Percentiles rank a stretch among this genome's conserved stretches.
Evolutionary conservation across 2,888 invertebrate genomes (phyloP).

Genomic region (Marronus borbonicus): DNA sequence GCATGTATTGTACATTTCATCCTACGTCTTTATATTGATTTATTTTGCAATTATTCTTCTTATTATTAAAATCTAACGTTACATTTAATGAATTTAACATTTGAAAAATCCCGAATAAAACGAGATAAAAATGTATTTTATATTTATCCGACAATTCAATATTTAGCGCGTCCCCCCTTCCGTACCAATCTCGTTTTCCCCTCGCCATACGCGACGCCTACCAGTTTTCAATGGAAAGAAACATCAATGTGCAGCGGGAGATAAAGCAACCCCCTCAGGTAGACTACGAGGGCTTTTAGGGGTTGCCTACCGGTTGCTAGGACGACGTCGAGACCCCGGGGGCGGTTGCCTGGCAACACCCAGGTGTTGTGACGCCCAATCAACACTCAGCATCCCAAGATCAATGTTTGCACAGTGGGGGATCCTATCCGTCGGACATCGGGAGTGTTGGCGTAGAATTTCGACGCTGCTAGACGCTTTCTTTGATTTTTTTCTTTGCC

Average conservation of each 20-base stretch:
- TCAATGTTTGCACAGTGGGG: conserved; percentile 67
- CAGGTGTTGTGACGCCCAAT: conserved; percentile 70
- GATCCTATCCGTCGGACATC: conserved; percentile 29
- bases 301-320: conserved; percentile 55
- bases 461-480: background rate
- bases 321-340: conserved; percentile 60
- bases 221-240: no score
- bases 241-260: background rate
- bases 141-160: no score
- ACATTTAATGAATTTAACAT: no score
- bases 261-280: conserved; percentile 30
- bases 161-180: no score
- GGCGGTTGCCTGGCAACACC: conserved; percentile 68
- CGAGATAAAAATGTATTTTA: no score
- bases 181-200: no score
- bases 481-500: conserved; percentile 1
- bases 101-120: no score
- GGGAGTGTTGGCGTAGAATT: background rate
- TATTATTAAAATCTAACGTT: no score
- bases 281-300: conserved; percentile 23
- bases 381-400: conserved; percentile 70
- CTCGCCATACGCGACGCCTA: no score
- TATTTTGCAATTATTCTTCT: no score
- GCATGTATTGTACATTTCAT: no score
- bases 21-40: no score